Percentiles rank a stretch among this genome's conserved stretches.
phyloP scores from a whole-genome alignment of 2,888 invertebrate genomes.

The Dryadula phaetusa region DNA sequence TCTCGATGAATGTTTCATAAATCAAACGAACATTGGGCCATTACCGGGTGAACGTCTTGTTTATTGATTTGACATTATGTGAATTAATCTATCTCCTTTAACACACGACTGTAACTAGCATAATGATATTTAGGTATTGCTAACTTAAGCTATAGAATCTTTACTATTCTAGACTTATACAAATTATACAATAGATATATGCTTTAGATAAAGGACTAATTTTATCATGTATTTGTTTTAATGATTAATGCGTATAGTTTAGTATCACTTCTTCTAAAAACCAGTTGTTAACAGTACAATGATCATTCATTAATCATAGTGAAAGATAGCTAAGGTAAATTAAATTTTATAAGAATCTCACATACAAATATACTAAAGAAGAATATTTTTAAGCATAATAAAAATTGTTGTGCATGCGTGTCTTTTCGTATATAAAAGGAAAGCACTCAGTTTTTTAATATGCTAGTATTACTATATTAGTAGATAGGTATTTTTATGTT shows the following conservation, averaged over 20 bases:
- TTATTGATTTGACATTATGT: constrained; percentile 71
- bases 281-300: no score
- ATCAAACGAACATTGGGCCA: constrained; percentile 58
- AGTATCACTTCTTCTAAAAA: no score
- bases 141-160: not conserved
- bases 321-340: no score
- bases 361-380: not conserved
- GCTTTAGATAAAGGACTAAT: no score
- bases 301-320: no score
- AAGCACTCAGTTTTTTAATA: constrained; percentile 3
- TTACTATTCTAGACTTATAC: not conserved
- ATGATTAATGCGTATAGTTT: no score
- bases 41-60: constrained; percentile 73
- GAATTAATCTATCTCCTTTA: constrained; percentile 61
- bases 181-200: no score
- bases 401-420: no score
- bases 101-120: constrained; percentile 20
- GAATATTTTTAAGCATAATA: not conserved
- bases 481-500: constrained; percentile 3
- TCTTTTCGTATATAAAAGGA: not conserved
- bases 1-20: constrained; percentile 46
- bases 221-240: no score
- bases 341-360: no score
- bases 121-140: constrained; percentile 11
- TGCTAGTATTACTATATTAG: no score